Evolutionary conservation across 2,888 invertebrate species (phyloP), one percentile per base, ranked within the genome.

Genomic region (Ichneumon xanthorius): DNA sequence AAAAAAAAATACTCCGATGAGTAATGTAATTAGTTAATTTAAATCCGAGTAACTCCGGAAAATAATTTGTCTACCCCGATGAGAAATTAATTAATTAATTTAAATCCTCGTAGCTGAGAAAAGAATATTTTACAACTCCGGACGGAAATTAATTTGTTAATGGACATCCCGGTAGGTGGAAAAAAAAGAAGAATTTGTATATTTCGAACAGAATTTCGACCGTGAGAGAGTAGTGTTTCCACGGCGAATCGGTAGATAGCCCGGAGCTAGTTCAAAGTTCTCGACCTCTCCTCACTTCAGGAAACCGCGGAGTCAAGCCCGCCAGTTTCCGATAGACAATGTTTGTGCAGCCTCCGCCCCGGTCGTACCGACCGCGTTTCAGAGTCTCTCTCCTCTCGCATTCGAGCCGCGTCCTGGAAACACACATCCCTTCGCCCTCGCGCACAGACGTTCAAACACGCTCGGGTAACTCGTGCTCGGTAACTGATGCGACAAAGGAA

Each of bases 401-500:
- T 79, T 82, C 72, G 50, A 50, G 82, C 82, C 80, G 55, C 68
- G 68, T 86, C 73, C 68, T 37, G 40, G 72, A 67, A 58, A 82
- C 50, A 50, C 50, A 50, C 40, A 61, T 63, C 53, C 5, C 50
- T n/a, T 61, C 30, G 61, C 14, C 16, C 14, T 5, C 61, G 30
- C 61, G 30, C 61, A 61, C 26, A 61, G 16, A 45, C 79, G 61
- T 78, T 77, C 55, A n/a, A 77, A 73, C 71, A 61, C 63, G 70
- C 61, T 53, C 71, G 14, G 61, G 72, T 55, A 82, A 85, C 82
- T 85, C 68, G 68, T 77, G 76, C 80, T 55, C 33, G 68, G 40
- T 63, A 77, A 67, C 76, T 67, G 53, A n/a, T 83, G 80, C 55
- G 78, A 86, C 85, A 86, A 86, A 80, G 82, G 85, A 77, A 80